Evolutionary conservation across 2,888 invertebrate species (phyloP).

Genomic region (Uropetala carovei): DNA sequence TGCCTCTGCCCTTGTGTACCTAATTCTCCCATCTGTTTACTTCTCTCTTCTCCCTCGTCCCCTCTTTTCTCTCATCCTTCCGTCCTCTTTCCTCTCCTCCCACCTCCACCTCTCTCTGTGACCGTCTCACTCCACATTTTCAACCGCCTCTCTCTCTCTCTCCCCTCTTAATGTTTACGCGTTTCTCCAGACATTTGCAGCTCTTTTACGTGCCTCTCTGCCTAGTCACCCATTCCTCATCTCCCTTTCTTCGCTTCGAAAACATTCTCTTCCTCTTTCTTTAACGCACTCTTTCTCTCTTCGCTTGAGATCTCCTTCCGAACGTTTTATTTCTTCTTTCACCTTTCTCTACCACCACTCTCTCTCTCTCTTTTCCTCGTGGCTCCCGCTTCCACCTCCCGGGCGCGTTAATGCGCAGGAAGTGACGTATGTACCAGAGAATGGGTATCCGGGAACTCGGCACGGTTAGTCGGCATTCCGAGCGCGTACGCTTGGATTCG

Average conservation of each 20-base stretch:
- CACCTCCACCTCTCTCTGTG: too few species aligned
- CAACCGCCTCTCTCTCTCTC: too few species aligned
- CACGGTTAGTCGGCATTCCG: background rate
- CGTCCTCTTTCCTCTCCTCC: too few species aligned
- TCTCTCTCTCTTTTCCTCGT: background rate
- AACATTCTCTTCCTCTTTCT: background rate
- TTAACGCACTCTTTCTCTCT: background rate
- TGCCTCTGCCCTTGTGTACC: too few species aligned
- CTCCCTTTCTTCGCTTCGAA: background rate
- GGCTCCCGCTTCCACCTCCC: background rate
- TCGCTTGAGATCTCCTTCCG: background rate
- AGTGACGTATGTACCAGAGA: slow-evolving; percentile 53
- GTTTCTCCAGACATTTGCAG: background rate
- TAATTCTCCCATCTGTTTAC: too few species aligned
- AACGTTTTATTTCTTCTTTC: background rate
- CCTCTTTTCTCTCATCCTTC: too few species aligned
- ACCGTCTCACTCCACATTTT: too few species aligned
- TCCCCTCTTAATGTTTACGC: background rate
- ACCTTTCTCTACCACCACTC: background rate
- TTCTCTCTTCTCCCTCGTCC: too few species aligned
- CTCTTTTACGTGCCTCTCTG: background rate
- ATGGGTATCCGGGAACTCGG: slow-evolving; percentile 50
- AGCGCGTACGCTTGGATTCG: slow-evolving; percentile 21
- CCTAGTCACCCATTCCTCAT: background rate
- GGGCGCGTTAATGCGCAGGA: slow-evolving; percentile 29